Evolutionary conservation across 1,140 invertebrate genomes (phyloP).

Genomic region (Danaus plexippus): DNA sequence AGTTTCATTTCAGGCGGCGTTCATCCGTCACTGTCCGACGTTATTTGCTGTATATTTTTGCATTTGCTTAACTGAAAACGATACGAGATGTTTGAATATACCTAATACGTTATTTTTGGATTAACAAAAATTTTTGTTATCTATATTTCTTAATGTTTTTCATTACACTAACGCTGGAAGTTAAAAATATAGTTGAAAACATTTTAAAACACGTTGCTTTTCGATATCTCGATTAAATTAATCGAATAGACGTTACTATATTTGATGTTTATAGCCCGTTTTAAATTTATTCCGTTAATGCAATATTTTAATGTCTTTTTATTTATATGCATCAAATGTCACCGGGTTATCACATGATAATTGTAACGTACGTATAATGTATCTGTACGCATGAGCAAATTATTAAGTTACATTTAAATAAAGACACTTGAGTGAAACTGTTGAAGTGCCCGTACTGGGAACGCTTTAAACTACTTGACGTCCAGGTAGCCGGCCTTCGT

Average conservation of each 20-base stretch:
- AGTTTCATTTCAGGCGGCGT: slow-evolving; percentile 27
- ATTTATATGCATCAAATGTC: slow-evolving; percentile 6
- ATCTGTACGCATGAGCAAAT: no score
- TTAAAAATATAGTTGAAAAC: no score
- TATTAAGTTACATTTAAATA: no score
- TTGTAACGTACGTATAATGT: not conserved
- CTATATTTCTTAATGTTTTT: no score
- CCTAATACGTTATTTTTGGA: slow-evolving; percentile 17
- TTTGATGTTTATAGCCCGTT: no score
- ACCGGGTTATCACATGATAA: slow-evolving; percentile 5
- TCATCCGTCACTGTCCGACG: slow-evolving; percentile 49
- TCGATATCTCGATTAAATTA: no score
- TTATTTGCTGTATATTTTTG: slow-evolving; percentile 54
- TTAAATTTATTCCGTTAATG: no score
- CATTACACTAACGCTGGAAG: no score
- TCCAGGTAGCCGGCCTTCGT: slow-evolving; percentile 29
- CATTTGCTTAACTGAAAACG: slow-evolving; percentile 30
- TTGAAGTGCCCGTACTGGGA: no score
- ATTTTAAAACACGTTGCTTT: no score
- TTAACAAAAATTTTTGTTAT: slow-evolving; percentile 6
- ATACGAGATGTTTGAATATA: slow-evolving; percentile 14
- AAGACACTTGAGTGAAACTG: no score
- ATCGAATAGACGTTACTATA: no score
- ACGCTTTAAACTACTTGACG: slow-evolving; percentile 23
- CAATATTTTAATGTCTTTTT: not conserved